Evolutionary conservation across 2,797 vertebrate species (phyloP), one percentile per base, ranked within the genome.

Genomic region (Argya squamiceps): DNA sequence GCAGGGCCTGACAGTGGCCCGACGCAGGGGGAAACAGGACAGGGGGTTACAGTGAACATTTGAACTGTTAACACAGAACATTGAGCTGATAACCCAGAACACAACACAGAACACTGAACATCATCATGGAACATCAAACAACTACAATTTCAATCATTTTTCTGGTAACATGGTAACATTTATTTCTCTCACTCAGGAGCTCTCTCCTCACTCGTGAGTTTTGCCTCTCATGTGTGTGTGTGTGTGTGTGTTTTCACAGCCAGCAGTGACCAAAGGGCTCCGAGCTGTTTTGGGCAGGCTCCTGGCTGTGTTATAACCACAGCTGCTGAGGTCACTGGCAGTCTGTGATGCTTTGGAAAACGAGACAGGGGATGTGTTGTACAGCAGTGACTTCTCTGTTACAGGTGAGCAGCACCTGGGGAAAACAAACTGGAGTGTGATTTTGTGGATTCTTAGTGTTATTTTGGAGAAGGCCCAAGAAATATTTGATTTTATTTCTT

Each of bases 141-240:
- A 43, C 41, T 18, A 43, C 41, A 43, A 43, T 18, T 43, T 43
- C 18, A 18, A 43, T 43, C 18, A 43, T 43, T 43, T 18, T 37
- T 37, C 37, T 10, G 37, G 37, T 37, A 37, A 37, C 37, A 37
- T 37, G 37, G 37, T 37, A 37, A 37, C 37, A 37, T 37, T 37
- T 37, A 37, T 37, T 37, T 37, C 11, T 37, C 37, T 37, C 11
- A 37, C 37, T 37, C 81, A 55, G 95, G 96, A 97, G 91, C 76
- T n/a, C n/a, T n/a, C n/a, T n/a, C n/a, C n/a, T n/a, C n/a, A n/a
- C 47, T 84, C 15, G 11, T 62, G 62, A 80, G 92, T 65, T 89
- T 81, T 84, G 78, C 68, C 76, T 79, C 60, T 91, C 55, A n/a
- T 91, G 75, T 86, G 70, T 80, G n/a, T n/a, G n/a, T 95, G 79